Evolutionary conservation across 2,888 invertebrate genomes (phyloP), one percentile per base, ranked within the genome.

Genomic region (Pyrgus malvae): DNA sequence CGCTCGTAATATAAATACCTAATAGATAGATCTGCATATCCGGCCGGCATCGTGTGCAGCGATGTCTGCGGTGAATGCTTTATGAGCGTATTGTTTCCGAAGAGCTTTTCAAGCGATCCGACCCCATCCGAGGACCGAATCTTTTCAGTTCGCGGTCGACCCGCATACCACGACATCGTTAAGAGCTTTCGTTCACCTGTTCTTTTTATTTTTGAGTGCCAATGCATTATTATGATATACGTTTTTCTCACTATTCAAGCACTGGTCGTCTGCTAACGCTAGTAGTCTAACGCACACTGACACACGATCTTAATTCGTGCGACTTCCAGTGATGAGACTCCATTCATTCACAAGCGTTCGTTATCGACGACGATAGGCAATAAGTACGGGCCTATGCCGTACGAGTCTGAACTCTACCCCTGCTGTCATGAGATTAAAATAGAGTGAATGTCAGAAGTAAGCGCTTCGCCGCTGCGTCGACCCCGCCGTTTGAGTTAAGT

Each of bases 401-500:
- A 64, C 80, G 69, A 88, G 68, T 81, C 56, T 70, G 65, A 70
- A 76, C 90, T 83, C 72, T 89, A 86, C 70, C 58, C 53, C 58
- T 58, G 68, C 64, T n/a, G 60, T 1, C 5, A 59, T 76, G 71
- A 66, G 76, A 68, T 64, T 64, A 76, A 62, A 79, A 63, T 84
- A 64, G 73, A 51, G 55, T 63, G 70, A 62, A 55, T 59, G 57
- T 50, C 62, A 61, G 57, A 61, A 58, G 64, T 64, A 61, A 68
- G 68, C 73, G 70, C 70, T 67, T 53, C 66, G 72, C 69, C 72
- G 73, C 70, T 68, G 69, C 69, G 67, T 68, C 84, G 85, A 85
- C 84, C 82, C 85, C 83, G 80, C 70, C 83, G 82, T 79, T 83
- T 79, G 84, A 80, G 88, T 88, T 89, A 89, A 87, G 86, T 89